phyloP scores from a whole-genome alignment of 2,888 invertebrate genomes.

The Chydorus sphaericus region DNA sequence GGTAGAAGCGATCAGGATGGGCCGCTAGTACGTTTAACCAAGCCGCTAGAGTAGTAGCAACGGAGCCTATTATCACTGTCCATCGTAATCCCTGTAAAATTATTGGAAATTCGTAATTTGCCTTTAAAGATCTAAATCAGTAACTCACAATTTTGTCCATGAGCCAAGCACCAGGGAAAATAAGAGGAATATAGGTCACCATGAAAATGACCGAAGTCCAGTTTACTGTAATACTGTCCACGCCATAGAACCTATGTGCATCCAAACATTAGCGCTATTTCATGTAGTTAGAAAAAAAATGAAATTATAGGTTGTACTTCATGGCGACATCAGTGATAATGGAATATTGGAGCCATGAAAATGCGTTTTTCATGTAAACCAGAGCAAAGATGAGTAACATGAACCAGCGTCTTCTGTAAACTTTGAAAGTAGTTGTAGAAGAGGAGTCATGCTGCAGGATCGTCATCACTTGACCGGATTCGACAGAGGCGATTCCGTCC shows the following conservation, averaged over 20 bases:
- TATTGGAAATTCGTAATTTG: constrained; percentile 19
- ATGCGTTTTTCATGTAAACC: constrained; percentile 78
- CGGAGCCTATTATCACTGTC: constrained; percentile 63
- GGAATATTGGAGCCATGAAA: constrained; percentile 95
- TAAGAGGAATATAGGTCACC: constrained; percentile 90
- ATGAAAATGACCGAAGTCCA: constrained; percentile 96
- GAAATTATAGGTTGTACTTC: constrained; percentile 33
- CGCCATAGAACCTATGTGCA: constrained; percentile 62
- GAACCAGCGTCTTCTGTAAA: constrained; percentile 66
- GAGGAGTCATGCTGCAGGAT: too few relatives aligned
- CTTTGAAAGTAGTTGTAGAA: constrained; percentile 27
- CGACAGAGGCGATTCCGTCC: too few relatives aligned
- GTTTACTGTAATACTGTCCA: constrained; percentile 57
- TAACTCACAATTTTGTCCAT: constrained; percentile 70
- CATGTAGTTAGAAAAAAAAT: too few relatives aligned
- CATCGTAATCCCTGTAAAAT: constrained; percentile 61
- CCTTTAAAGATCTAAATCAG: background rate
- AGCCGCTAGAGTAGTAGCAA: constrained; percentile 74
- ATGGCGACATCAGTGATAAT: constrained; percentile 74
- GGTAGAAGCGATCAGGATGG: constrained; percentile 65
- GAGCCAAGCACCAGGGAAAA: constrained; percentile 93
- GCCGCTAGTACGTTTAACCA: constrained; percentile 86
- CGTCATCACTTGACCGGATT: too few relatives aligned
- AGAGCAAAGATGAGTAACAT: constrained; percentile 72
- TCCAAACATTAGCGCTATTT: too few relatives aligned